These are phyloP conservation scores for Euwallacea fornicatus DNA, from an alignment of 1,140 invertebrate genomes.

Conservation along the genomic window DNA sequence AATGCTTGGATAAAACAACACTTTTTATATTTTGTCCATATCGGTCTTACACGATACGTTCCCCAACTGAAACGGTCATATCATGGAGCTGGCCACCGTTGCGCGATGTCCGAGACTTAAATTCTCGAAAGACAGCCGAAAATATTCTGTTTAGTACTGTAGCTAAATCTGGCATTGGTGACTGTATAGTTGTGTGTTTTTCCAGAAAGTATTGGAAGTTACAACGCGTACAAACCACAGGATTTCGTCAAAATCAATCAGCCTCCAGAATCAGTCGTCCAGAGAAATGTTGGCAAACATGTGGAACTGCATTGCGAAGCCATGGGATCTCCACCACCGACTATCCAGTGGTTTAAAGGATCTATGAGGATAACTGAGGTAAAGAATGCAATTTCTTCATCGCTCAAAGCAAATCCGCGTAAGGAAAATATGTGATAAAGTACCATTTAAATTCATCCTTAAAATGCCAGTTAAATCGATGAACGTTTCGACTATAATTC, in stretches of 20 bases:
- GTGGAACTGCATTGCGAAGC: slow-evolving; percentile 70
- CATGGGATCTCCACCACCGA: slow-evolving; percentile 67
- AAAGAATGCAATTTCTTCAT: background rate
- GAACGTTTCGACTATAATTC: background rate
- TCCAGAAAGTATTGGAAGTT: slow-evolving; percentile 22
- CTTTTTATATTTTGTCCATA: background rate
- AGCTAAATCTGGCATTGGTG: background rate
- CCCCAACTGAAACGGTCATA: background rate
- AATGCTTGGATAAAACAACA: slow-evolving; percentile 4
- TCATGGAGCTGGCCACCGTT: background rate
- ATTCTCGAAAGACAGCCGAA: background rate
- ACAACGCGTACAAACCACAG: slow-evolving; percentile 12
- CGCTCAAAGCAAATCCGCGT: too few species aligned
- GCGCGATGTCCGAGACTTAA: background rate
- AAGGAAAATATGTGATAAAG: too few species aligned
- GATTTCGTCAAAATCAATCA: slow-evolving; percentile 60
- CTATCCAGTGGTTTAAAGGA: slow-evolving; percentile 68
- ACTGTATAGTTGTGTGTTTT: slow-evolving; percentile 17
- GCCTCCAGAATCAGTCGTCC: slow-evolving; percentile 52
- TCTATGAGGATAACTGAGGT: slow-evolving; percentile 63
- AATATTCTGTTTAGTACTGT: background rate
- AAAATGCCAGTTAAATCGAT: too few species aligned
- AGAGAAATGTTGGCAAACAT: slow-evolving; percentile 54
- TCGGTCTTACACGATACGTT: background rate
- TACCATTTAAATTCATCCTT: too few species aligned